phyloP scores from a whole-genome alignment of 2,888 invertebrate species.

The Andrena flavipes region DNA sequence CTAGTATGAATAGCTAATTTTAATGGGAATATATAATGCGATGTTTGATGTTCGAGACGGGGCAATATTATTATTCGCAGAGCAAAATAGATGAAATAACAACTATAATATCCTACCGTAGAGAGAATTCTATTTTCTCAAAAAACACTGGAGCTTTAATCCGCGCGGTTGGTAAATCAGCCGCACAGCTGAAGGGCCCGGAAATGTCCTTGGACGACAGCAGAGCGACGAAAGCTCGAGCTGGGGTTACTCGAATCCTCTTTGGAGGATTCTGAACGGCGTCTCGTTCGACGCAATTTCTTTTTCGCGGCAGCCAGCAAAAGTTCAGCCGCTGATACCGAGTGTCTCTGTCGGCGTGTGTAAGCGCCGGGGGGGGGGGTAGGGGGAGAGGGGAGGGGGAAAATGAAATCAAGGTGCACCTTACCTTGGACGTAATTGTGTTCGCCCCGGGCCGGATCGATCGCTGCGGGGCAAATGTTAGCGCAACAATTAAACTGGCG shows the following conservation, averaged over 20 bases:
- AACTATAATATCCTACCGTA: not conserved
- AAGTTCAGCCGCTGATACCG: not conserved
- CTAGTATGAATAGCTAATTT: not conserved
- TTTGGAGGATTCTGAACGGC: not conserved
- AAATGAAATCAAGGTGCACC: slow-evolving; percentile 54
- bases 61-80: not conserved
- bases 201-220: not conserved
- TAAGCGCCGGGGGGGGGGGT: not conserved
- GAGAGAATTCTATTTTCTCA: not conserved
- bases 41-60: not conserved
- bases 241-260: not conserved
- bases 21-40: not conserved
- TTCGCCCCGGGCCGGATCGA: slow-evolving; percentile 57
- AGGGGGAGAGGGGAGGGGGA: not conserved
- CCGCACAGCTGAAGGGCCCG: not conserved
- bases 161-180: slow-evolving; percentile 8
- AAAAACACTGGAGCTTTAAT: not conserved
- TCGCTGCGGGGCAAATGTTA: slow-evolving; percentile 69
- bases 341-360: slow-evolving; percentile 5
- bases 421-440: slow-evolving; percentile 63
- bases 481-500: slow-evolving; percentile 71
- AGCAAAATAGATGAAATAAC: not conserved
- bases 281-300: not conserved
- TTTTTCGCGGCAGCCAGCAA: not conserved
- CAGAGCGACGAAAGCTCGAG: not conserved